Evolutionary conservation across 2,113 vertebrate genomes (phyloP).

Genomic region (Leptobrachium ailaonicum): DNA sequence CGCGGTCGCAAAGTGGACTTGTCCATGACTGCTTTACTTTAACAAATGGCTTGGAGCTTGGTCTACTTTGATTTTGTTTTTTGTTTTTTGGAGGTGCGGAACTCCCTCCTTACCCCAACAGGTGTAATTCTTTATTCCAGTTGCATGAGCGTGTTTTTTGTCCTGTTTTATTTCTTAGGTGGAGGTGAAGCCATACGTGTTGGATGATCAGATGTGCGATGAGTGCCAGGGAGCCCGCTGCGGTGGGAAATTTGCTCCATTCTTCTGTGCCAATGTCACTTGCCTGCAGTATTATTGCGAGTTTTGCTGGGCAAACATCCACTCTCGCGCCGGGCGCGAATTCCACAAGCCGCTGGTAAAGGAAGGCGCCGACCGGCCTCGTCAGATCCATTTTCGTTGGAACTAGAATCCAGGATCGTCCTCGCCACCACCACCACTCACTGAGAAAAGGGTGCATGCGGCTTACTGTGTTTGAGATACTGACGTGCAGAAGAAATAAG

Average conservation of each 20-base stretch:
- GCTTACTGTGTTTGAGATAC: slow-evolving; percentile 76
- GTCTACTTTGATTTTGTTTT: too few relatives aligned
- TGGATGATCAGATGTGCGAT: slow-evolving; percentile 97
- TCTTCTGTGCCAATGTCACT: slow-evolving; percentile 98
- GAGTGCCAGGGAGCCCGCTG: slow-evolving; percentile 96
- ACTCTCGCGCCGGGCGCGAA: slow-evolving; percentile 94
- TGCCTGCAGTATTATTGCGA: slow-evolving; percentile 99
- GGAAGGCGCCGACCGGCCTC: slow-evolving; percentile 94
- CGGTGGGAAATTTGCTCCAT: slow-evolving; percentile 93
- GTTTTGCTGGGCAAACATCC: slow-evolving; percentile 98
- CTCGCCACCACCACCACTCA: slow-evolving; percentile 63
- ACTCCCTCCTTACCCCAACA: too few relatives aligned
- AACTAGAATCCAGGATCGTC: slow-evolving; percentile 69
- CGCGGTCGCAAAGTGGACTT: too few relatives aligned
- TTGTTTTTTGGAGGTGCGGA: too few relatives aligned
- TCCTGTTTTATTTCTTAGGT: slow-evolving; percentile 67
- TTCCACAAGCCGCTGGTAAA: slow-evolving; percentile 99
- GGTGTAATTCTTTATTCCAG: too few relatives aligned
- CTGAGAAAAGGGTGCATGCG: slow-evolving; percentile 77
- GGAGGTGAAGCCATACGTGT: slow-evolving; percentile 97
- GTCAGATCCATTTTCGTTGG: slow-evolving; percentile 99
- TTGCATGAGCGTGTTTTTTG: too few relatives aligned
- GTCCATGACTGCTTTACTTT: too few relatives aligned
- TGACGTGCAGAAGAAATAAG: slow-evolving; percentile 81
- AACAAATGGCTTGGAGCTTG: too few relatives aligned